A percentile compares a stretch with the other conserved stretches of the same genome.
These are phyloP conservation scores for Schrankia costaestrigalis DNA, from an alignment of 2,888 invertebrate species.

Conservation along the genomic window DNA sequence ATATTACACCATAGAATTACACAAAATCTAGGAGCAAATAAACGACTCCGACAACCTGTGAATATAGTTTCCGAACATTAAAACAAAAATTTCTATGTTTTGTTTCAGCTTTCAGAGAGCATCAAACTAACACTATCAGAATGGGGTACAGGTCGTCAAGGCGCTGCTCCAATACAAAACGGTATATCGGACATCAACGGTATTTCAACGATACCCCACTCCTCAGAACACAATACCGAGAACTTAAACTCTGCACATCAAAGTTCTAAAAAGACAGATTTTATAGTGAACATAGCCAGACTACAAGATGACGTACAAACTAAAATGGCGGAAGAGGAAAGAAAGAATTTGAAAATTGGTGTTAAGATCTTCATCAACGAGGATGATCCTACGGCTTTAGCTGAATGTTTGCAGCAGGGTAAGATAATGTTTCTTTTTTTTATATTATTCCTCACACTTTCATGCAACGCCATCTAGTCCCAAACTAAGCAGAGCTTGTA, in stretches of 20 bases:
- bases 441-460: background rate
- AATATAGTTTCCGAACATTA: too few relatives aligned
- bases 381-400: conserved; percentile 82
- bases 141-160: conserved; percentile 60
- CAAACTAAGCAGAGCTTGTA: too few relatives aligned
- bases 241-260: conserved; percentile 40
- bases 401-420: conserved; percentile 88
- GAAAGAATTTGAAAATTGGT: conserved; percentile 90
- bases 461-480: background rate
- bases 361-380: conserved; percentile 92
- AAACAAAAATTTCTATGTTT: too few relatives aligned
- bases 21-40: too few relatives aligned
- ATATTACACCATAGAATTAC: too few relatives aligned
- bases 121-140: conserved; percentile 72
- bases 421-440: conserved; percentile 46
- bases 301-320: conserved; percentile 82
- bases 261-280: conserved; percentile 31
- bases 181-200: conserved; percentile 46
- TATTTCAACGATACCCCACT: too few relatives aligned
- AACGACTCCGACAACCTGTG: too few relatives aligned
- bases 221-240: too few relatives aligned
- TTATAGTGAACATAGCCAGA: conserved; percentile 77
- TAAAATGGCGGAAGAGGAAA: conserved; percentile 85
- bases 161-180: conserved; percentile 48
- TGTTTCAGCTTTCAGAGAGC: conserved; percentile 68